Percentiles rank a stretch among this genome's conserved stretches.
These are phyloP conservation scores for Arvicanthis niloticus DNA, from an alignment of 2,113 vertebrate genomes.

Conservation along the genomic window DNA sequence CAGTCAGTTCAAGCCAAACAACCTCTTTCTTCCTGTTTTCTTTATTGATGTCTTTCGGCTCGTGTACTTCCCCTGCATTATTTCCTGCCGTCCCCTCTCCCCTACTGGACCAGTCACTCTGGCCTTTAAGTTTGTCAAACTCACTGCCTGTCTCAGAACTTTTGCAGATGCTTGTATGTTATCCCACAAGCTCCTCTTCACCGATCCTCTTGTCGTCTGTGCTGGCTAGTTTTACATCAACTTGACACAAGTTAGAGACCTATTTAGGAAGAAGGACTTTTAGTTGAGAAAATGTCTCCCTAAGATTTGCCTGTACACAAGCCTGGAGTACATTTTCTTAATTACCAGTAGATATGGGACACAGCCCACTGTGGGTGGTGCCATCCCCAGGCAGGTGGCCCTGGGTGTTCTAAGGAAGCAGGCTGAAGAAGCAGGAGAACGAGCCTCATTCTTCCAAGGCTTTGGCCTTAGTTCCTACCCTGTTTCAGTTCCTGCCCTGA, in stretches of 20 bases:
- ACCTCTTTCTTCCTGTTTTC: not conserved
- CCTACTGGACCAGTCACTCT: not conserved
- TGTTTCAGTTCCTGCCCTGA: not conserved
- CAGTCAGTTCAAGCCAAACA: not conserved
- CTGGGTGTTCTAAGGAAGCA: not conserved
- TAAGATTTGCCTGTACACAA: not conserved
- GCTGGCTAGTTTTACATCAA: not conserved
- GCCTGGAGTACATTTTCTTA: not conserved
- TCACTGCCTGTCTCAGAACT: not conserved
- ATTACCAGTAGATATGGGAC: too few species aligned
- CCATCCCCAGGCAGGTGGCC: not conserved
- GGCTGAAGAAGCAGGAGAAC: not conserved
- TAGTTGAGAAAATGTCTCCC: too few species aligned
- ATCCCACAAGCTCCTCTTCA: not conserved
- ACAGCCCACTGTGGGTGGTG: not conserved
- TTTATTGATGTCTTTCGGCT: not conserved
- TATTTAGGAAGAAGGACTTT: not conserved
- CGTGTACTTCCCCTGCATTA: not conserved
- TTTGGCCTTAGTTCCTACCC: not conserved
- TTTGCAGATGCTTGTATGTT: rapidly evolving
- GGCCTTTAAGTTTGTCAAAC: not conserved
- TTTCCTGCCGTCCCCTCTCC: not conserved
- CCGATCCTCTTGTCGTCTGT: not conserved
- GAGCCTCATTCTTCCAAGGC: not conserved
- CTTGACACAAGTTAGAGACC: not conserved